Evolutionary conservation across 2,797 vertebrate genomes (phyloP).

Genomic region (Mallotus villosus): DNA sequence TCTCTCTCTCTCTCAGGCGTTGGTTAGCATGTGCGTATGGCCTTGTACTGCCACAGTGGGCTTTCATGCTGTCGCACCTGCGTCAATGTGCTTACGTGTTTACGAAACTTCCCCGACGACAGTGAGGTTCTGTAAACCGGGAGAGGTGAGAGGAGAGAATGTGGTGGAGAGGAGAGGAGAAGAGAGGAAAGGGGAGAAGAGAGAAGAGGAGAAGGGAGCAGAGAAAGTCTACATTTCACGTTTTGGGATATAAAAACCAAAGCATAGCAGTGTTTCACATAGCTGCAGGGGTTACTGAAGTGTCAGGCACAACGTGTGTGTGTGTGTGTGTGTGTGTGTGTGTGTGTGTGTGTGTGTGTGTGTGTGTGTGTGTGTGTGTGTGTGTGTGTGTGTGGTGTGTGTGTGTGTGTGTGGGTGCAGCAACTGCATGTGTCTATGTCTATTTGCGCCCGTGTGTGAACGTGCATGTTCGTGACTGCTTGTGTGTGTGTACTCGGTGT

Average conservation of each 20-base stretch:
- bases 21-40: too few relatives aligned
- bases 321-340: constrained; percentile 9
- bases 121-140: too few relatives aligned
- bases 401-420: constrained; percentile 5
- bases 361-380: constrained; percentile 7
- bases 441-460: neutral
- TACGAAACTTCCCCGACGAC: too few relatives aligned
- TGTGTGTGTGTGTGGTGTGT: neutral
- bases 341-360: constrained; percentile 7
- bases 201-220: neutral
- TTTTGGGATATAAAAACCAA: neutral
- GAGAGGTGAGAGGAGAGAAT: neutral
- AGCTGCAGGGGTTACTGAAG: neutral
- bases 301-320: neutral
- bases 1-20: too few relatives aligned
- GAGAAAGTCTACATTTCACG: neutral
- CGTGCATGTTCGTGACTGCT: neutral
- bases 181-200: too few relatives aligned
- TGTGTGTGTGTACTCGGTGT: constrained; percentile 26
- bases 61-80: too few relatives aligned
- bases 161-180: neutral
- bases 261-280: neutral
- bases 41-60: too few relatives aligned
- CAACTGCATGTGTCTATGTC: neutral
- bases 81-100: too few relatives aligned